These are phyloP conservation scores for Bathynomus jamesi DNA, from an alignment of 1,140 invertebrate genomes.

Conservation along the genomic window DNA sequence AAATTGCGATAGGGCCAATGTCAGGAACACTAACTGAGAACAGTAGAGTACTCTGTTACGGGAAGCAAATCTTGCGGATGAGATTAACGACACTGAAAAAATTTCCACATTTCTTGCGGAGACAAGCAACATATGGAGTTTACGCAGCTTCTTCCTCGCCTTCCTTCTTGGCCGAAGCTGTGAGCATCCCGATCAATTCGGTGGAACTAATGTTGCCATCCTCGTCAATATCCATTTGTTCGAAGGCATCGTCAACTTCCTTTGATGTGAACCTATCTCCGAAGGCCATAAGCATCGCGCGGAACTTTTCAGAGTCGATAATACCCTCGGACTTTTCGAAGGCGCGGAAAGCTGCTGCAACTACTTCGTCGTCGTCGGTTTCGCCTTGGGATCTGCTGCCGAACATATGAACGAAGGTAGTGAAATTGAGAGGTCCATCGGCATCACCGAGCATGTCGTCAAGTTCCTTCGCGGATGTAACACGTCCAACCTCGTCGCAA, in stretches of 20 bases:
- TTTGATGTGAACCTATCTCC: slow-evolving; percentile 90
- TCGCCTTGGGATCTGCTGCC: slow-evolving; percentile 53
- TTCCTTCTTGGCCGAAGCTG: slow-evolving; percentile 68
- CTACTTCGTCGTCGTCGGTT: slow-evolving; percentile 86
- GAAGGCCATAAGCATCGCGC: slow-evolving; percentile 87
- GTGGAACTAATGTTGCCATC: slow-evolving; percentile 86
- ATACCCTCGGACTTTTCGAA: slow-evolving; percentile 66
- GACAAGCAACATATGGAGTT: too few relatives aligned
- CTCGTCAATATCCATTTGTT: slow-evolving; percentile 89
- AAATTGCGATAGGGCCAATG: too few relatives aligned
- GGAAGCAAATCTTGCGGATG: too few relatives aligned
- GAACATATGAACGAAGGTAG: slow-evolving; percentile 84
- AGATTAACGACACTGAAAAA: too few relatives aligned
- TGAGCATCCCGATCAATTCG: slow-evolving; percentile 77
- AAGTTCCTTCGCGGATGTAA: slow-evolving; percentile 80
- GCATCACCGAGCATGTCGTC: slow-evolving; percentile 85
- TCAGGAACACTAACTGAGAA: too few relatives aligned
- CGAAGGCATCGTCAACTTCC: slow-evolving; percentile 90
- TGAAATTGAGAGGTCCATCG: slow-evolving; percentile 89
- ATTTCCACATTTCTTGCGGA: too few relatives aligned
- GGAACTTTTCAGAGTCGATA: slow-evolving; percentile 56
- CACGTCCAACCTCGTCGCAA: slow-evolving; percentile 87
- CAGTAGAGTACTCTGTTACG: too few relatives aligned
- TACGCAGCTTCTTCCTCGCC: too few relatives aligned
- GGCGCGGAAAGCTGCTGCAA: slow-evolving; percentile 89